Percentiles rank a stretch among this genome's conserved stretches.
Evolutionary conservation across 2,797 vertebrate genomes (phyloP).

Genomic region (Sternotherus odoratus): DNA sequence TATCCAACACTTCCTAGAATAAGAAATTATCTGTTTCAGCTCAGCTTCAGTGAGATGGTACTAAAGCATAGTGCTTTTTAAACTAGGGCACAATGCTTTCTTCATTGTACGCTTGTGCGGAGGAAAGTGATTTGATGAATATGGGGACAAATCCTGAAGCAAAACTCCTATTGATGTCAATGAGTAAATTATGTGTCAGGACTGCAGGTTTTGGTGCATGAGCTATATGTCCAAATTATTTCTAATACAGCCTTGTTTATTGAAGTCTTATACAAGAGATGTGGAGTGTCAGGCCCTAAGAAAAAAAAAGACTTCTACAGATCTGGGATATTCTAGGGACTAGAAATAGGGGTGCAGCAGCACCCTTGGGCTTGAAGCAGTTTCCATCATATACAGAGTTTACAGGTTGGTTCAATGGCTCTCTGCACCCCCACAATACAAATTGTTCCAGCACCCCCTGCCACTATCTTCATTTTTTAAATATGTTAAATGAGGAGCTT

Average conservation of each 20-base stretch:
- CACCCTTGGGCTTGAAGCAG: too few relatives aligned
- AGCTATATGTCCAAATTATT: constrained; percentile 25
- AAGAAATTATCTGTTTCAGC: background rate
- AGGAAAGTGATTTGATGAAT: background rate
- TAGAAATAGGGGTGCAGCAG: too few relatives aligned
- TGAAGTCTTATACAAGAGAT: constrained; percentile 41
- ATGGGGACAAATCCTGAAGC: background rate
- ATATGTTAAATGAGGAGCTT: constrained; percentile 25
- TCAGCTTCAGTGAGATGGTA: background rate
- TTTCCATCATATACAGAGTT: too few relatives aligned
- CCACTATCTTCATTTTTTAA: constrained; percentile 19
- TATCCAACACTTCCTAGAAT: background rate
- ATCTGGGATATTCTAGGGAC: background rate
- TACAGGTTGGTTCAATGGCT: too few relatives aligned
- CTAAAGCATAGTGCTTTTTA: background rate
- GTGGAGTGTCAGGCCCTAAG: background rate
- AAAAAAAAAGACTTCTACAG: constrained; percentile 23
- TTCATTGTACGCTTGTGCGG: background rate
- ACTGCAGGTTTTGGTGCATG: background rate
- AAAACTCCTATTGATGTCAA: background rate
- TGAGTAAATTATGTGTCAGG: background rate
- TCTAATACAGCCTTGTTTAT: constrained; percentile 30
- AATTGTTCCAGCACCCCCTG: background rate
- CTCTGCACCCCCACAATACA: too few relatives aligned
- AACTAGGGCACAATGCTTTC: background rate